Percentiles rank a stretch among this genome's conserved stretches.
Conservation (phyloP, 2,888 invertebrate species). For the Leptopilina myrica region DNA sequence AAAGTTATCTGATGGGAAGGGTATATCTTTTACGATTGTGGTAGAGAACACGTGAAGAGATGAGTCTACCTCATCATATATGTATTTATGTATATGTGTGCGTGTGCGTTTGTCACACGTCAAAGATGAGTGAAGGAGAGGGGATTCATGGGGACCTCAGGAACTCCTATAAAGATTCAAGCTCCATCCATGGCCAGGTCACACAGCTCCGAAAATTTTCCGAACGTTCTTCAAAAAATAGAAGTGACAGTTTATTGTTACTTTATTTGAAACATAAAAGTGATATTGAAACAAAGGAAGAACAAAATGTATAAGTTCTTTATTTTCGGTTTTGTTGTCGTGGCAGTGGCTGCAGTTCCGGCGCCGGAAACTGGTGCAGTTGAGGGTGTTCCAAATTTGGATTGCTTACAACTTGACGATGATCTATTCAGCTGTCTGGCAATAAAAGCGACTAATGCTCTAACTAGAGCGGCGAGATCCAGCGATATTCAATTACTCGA, state of each 20-base stretch:
- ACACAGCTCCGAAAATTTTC: slow-evolving; percentile 75
- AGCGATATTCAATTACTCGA: slow-evolving; percentile 79
- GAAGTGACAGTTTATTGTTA: slow-evolving; percentile 34
- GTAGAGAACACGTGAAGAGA: slow-evolving; percentile 46
- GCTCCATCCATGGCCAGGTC: slow-evolving; percentile 71
- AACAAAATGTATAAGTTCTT: slow-evolving; percentile 76
- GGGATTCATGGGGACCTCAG: slow-evolving; percentile 64
- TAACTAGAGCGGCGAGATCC: slow-evolving; percentile 80
- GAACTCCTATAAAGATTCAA: slow-evolving; percentile 74
- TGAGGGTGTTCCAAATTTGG: slow-evolving; percentile 53
- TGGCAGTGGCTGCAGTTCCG: slow-evolving; percentile 71
- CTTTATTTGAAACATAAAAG: background rate
- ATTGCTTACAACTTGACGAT: slow-evolving; percentile 75
- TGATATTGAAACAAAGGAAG: background rate
- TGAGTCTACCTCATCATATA: slow-evolving; percentile 42
- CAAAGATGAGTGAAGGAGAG: slow-evolving; percentile 56
- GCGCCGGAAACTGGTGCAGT: slow-evolving; percentile 52
- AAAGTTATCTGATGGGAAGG: slow-evolving; percentile 67
- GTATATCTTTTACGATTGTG: slow-evolving; percentile 45
- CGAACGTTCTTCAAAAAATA: slow-evolving; percentile 54
- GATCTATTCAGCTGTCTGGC: slow-evolving; percentile 80
- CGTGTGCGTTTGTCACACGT: slow-evolving; percentile 58
- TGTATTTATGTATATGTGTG: slow-evolving; percentile 29
- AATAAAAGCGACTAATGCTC: slow-evolving; percentile 79
- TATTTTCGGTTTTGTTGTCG: slow-evolving; percentile 69